A percentile compares a stretch with the other conserved stretches of the same genome.
phyloP scores from a whole-genome alignment of 1,140 invertebrate species.

The Homarus americanus region DNA sequence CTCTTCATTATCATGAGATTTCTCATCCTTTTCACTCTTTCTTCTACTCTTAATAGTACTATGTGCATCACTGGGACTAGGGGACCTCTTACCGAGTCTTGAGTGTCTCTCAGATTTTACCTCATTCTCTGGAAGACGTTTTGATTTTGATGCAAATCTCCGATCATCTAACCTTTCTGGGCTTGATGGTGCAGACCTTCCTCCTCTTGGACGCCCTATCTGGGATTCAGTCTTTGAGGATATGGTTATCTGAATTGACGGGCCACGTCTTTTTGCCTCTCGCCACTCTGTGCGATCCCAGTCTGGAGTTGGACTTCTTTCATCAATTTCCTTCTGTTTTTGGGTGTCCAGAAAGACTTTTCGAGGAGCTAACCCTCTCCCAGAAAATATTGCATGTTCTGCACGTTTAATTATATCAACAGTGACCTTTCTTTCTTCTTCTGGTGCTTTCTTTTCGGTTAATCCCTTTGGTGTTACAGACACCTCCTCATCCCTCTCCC shows the following conservation, averaged over 20 bases:
- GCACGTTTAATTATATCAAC: conserved; percentile 84
- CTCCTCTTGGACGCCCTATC: conserved; percentile 55
- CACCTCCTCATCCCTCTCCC: conserved; percentile 87
- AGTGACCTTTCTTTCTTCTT: conserved; percentile 84
- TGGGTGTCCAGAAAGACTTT: conserved; percentile 60
- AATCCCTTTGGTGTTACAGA: conserved; percentile 33
- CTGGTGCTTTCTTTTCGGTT: conserved; percentile 75
- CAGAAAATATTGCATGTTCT: conserved; percentile 63
- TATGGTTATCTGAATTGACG: conserved; percentile 69
- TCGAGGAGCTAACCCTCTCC: conserved; percentile 38
- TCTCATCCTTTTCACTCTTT: conserved; percentile 52
- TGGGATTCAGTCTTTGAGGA: conserved; percentile 71
- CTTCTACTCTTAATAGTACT: conserved; percentile 7
- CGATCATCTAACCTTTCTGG: conserved; percentile 42
- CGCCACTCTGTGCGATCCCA: conserved; percentile 62
- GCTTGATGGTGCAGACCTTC: conserved; percentile 32
- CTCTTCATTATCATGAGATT: conserved; percentile 6
- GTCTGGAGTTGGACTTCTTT: conserved; percentile 65
- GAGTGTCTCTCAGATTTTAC: conserved; percentile 26
- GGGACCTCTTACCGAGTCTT: conserved; percentile 12
- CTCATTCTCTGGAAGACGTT: conserved; percentile 22
- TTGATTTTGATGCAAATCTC: neutral
- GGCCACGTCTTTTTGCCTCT: conserved; percentile 64
- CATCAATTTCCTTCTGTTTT: conserved; percentile 52
- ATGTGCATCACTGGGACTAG: conserved; percentile 26